phyloP scores from a whole-genome alignment of 2,113 vertebrate genomes.

The Ahaetulla prasina region DNA sequence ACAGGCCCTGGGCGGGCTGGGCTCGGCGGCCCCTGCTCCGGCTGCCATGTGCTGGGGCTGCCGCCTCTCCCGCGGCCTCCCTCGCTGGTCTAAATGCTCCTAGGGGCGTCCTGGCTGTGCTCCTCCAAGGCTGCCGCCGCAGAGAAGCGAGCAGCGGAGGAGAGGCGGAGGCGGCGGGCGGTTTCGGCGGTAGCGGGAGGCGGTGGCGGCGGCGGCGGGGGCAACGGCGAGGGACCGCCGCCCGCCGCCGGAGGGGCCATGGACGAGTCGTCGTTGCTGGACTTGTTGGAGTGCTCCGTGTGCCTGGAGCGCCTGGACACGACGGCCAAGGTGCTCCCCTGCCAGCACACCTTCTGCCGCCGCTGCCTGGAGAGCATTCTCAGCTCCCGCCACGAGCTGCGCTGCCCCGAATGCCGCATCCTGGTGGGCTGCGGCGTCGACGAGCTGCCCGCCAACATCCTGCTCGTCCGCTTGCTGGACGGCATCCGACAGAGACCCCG shows the following conservation, averaged over 20 bases:
- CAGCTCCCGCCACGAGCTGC: slow-evolving; percentile 89
- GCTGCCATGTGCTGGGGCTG: slow-evolving; percentile 11
- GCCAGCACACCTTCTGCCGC: slow-evolving; percentile 96
- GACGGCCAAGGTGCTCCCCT: slow-evolving; percentile 89
- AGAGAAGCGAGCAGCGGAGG: slow-evolving; percentile 25
- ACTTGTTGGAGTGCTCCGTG: slow-evolving; percentile 92
- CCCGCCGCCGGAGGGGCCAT: slow-evolving; percentile 65
- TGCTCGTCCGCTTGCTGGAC: slow-evolving; percentile 89
- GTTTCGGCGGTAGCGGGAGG: slow-evolving; percentile 12
- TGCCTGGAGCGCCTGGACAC: slow-evolving; percentile 94
- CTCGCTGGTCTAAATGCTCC: slow-evolving; percentile 57
- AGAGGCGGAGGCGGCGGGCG: slow-evolving; percentile 42
- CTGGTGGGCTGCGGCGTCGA: slow-evolving; percentile 92
- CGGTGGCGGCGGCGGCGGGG: slow-evolving; percentile 7
- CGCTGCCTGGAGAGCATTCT: slow-evolving; percentile 94
- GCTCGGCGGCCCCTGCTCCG: slow-evolving; percentile 18
- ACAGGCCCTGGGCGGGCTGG: slow-evolving; percentile 7
- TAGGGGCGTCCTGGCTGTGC: slow-evolving; percentile 64
- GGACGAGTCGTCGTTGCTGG: slow-evolving; percentile 94
- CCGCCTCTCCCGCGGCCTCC: slow-evolving; percentile 13
- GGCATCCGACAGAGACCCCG: slow-evolving; percentile 88
- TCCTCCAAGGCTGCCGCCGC: slow-evolving; percentile 58
- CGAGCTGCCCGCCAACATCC: slow-evolving; percentile 90
- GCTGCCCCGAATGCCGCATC: slow-evolving; percentile 94
- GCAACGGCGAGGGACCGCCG: slow-evolving; percentile 23